Conservation (phyloP, 2,888 invertebrate species). For the Homarus gammarus region DNA sequence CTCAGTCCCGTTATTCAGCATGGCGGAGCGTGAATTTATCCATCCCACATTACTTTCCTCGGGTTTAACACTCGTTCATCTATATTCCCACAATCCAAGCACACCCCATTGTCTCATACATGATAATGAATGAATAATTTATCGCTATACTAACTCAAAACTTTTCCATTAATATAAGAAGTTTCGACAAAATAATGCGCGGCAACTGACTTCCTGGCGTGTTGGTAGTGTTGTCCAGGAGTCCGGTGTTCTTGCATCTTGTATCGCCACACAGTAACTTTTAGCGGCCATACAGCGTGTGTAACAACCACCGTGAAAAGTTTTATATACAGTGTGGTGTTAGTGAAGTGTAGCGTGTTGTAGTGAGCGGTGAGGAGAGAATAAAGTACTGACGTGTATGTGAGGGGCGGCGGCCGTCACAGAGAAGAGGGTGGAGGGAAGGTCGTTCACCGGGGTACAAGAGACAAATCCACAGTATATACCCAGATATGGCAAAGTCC, state of each 20-base stretch:
- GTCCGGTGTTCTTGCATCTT: background rate
- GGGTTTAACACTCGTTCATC: too few relatives aligned
- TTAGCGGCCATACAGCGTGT: background rate
- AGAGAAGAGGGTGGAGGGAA: background rate
- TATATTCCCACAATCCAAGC: background rate
- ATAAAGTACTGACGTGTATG: background rate
- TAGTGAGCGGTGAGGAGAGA: background rate
- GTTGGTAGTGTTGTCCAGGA: background rate
- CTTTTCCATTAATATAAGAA: background rate
- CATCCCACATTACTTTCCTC: too few relatives aligned
- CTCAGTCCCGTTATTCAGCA: too few relatives aligned
- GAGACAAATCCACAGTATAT: background rate
- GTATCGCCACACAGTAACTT: background rate
- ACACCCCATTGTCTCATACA: background rate
- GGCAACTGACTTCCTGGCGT: background rate
- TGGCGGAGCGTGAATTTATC: too few relatives aligned
- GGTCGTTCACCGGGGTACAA: background rate
- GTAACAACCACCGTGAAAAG: background rate
- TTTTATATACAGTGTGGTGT: background rate
- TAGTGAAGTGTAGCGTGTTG: background rate
- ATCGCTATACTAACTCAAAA: too few relatives aligned
- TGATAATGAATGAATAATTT: background rate
- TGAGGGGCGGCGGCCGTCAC: background rate
- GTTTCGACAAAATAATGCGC: background rate
- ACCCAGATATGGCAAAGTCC: background rate